phyloP scores from a whole-genome alignment of 1,140 invertebrate genomes.

The Odontomachus brunneus region DNA sequence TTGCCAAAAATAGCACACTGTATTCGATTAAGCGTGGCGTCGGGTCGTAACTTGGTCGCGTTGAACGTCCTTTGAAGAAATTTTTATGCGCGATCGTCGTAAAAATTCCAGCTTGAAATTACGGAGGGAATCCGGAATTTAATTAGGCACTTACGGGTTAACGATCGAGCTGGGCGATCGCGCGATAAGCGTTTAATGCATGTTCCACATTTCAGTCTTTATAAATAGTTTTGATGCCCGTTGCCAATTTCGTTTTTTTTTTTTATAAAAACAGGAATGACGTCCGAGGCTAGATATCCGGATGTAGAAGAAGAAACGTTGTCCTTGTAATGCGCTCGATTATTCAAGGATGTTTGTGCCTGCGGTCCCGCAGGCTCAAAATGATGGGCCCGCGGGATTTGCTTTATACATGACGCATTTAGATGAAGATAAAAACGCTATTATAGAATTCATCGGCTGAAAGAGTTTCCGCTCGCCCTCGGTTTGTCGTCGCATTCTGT shows the following conservation, averaged over 20 bases:
- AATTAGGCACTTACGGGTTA: constrained; percentile 31
- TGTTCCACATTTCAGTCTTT: background rate
- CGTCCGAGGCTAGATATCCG: background rate
- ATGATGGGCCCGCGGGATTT: background rate
- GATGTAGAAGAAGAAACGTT: background rate
- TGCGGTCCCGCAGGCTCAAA: background rate
- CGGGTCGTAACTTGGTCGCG: background rate
- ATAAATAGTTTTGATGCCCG: background rate
- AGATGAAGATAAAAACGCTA: background rate
- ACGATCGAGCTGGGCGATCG: background rate
- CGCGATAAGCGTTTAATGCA: background rate
- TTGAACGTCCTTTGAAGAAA: constrained; percentile 21
- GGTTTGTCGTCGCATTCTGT: background rate
- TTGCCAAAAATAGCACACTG: constrained; percentile 4
- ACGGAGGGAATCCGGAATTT: constrained; percentile 23
- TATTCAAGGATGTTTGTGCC: constrained; percentile 30
- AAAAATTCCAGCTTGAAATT: constrained; percentile 36
- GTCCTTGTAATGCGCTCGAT: constrained; percentile 34
- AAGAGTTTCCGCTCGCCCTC: constrained; percentile 1
- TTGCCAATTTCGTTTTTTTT: background rate
- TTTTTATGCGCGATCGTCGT: background rate
- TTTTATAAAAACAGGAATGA: background rate
- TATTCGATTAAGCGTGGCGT: background rate
- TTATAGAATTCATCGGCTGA: background rate
- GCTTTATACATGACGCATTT: constrained; percentile 22